Evolutionary conservation across 2,888 invertebrate species (phyloP).

Genomic region (Cartodere bifasciata): DNA sequence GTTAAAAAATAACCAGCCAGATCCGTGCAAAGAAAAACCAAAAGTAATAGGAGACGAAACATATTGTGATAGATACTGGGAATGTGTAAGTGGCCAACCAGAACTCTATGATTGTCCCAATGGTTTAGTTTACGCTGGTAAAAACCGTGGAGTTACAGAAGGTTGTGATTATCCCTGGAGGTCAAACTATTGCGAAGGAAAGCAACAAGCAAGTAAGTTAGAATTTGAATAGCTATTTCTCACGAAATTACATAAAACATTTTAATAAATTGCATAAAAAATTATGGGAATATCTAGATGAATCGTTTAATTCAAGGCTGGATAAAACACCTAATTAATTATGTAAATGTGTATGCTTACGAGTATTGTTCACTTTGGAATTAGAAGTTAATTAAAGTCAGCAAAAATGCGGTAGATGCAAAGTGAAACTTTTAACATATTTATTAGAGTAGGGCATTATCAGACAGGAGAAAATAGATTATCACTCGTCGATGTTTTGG

Average conservation of each 20-base stretch:
- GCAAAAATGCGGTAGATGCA: too few species aligned
- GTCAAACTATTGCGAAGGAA: constrained; percentile 73
- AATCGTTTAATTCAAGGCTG: too few species aligned
- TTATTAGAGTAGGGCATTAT: too few species aligned
- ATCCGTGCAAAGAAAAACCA: constrained; percentile 71
- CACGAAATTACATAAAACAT: not conserved
- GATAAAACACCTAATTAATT: too few species aligned
- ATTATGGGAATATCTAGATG: too few species aligned
- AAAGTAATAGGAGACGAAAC: constrained; percentile 65
- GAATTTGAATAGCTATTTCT: not conserved
- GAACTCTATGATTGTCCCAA: constrained; percentile 83
- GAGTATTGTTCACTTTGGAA: too few species aligned
- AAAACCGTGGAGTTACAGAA: constrained; percentile 76
- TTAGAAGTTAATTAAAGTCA: too few species aligned
- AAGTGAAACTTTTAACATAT: too few species aligned
- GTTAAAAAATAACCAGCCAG: constrained; percentile 42
- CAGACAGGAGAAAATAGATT: too few species aligned
- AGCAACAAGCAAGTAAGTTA: constrained; percentile 59
- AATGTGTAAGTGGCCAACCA: constrained; percentile 71
- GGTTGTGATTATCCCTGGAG: constrained; percentile 86
- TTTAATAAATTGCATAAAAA: too few species aligned
- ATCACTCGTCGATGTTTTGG: too few species aligned
- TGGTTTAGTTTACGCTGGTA: constrained; percentile 79
- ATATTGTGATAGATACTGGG: constrained; percentile 78
- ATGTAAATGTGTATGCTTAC: too few species aligned